Conservation (phyloP, 64 coral and sea anemone species). For the Orbicella faveolata region DNA sequence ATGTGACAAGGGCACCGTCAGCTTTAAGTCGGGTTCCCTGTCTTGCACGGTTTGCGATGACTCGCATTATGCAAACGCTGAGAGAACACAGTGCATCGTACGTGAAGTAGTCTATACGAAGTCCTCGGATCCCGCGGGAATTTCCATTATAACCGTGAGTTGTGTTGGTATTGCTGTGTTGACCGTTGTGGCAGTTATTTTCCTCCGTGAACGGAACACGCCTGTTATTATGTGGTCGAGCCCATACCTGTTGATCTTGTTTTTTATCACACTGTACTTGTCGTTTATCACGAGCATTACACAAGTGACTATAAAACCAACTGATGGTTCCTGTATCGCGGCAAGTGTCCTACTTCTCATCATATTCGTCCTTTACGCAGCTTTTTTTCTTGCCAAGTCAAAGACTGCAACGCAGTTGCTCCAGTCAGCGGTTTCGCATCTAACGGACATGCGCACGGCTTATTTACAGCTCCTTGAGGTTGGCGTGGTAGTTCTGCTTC, state of each 20-base stretch:
- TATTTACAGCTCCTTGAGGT: conserved; percentile 48
- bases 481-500: conserved; percentile 27
- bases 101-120: conserved; percentile 51
- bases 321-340: conserved; percentile 45
- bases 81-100: conserved; percentile 51
- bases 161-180: conserved; percentile 54
- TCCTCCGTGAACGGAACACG: conserved; percentile 35
- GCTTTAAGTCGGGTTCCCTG: conserved; percentile 26
- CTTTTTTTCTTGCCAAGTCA: conserved; percentile 78
- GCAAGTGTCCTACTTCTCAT: conserved; percentile 44
- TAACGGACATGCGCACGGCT: conserved; percentile 23
- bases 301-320: conserved; percentile 52
- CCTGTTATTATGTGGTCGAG: conserved; percentile 64
- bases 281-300: conserved; percentile 61
- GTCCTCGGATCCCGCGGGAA: conserved; percentile 43
- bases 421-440: conserved; percentile 47
- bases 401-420: conserved; percentile 48
- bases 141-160: conserved; percentile 60
- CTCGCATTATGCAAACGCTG: conserved; percentile 66
- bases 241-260: conserved; percentile 29
- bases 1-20: conserved; percentile 80
- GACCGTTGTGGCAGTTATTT: conserved; percentile 27
- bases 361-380: conserved; percentile 46
- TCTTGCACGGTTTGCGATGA: conserved; percentile 67
- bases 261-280: conserved; percentile 53